These are phyloP conservation scores for Patella caerulea DNA, from an alignment of 2,888 invertebrate species.

Conservation along the genomic window DNA sequence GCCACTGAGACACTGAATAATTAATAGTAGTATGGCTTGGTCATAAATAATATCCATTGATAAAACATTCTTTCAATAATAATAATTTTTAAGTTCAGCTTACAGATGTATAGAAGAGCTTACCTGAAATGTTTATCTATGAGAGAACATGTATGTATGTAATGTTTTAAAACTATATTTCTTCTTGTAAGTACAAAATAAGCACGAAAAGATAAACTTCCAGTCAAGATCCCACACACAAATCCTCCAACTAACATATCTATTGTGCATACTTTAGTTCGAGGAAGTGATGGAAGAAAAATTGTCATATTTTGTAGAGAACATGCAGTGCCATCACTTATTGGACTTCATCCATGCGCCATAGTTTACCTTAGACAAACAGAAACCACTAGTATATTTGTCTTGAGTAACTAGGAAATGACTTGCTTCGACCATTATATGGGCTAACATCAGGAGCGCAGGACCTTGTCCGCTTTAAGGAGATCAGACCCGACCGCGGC, in stretches of 20 bases:
- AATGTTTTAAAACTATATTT: too few species aligned
- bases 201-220: neutral
- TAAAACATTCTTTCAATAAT: too few species aligned
- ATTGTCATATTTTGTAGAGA: neutral
- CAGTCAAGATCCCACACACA: neutral
- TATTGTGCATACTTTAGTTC: slow-evolving; percentile 5
- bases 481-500: slow-evolving; percentile 7
- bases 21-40: too few species aligned
- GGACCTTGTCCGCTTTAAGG: slow-evolving; percentile 7
- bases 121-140: too few species aligned
- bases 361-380: neutral
- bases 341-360: slow-evolving; percentile 10
- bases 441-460: neutral
- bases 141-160: too few species aligned
- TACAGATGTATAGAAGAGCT: too few species aligned
- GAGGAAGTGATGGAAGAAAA: neutral
- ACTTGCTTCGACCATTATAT: slow-evolving; percentile 2
- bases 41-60: too few species aligned
- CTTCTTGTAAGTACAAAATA: neutral
- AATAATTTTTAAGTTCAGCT: too few species aligned
- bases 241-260: neutral
- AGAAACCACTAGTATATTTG: slow-evolving; percentile 7
- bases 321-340: slow-evolving; percentile 13
- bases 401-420: slow-evolving; percentile 8
- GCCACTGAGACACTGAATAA: too few species aligned